Evolutionary conservation across 2,113 vertebrate species (phyloP).

Genomic region (Cavia aperea): DNA sequence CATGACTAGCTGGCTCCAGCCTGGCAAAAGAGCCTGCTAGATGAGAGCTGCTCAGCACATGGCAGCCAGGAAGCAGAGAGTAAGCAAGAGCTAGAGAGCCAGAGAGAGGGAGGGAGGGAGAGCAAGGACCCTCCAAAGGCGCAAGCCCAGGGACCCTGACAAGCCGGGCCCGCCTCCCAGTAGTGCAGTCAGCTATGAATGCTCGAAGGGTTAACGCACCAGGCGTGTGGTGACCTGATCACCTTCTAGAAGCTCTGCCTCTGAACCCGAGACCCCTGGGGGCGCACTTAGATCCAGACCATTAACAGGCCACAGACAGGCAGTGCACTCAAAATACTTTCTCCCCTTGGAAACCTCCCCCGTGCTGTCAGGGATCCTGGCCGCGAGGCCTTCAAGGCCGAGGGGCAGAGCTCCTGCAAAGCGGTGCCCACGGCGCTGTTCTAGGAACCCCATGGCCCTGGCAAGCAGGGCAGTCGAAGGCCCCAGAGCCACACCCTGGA

Average conservation of each 20-base stretch:
- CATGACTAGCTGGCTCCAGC: not conserved
- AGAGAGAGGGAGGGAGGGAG: not conserved
- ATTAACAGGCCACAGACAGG: too few species aligned
- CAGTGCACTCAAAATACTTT: not conserved
- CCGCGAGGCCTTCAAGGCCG: not conserved
- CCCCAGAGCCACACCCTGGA: too few species aligned
- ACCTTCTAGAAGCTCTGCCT: not conserved
- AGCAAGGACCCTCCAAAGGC: not conserved
- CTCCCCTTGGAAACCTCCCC: not conserved
- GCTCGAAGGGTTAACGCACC: not conserved
- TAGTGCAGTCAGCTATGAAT: not conserved
- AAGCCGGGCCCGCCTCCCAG: not conserved
- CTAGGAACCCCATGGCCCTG: not conserved
- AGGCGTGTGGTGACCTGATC: not conserved
- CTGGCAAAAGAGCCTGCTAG: not conserved
- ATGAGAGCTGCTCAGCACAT: not conserved
- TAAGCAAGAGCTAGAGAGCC: not conserved
- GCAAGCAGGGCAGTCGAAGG: not conserved
- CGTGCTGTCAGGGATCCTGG: not conserved
- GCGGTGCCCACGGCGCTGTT: rapidly evolving
- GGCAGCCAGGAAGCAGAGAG: not conserved
- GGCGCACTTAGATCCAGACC: not conserved
- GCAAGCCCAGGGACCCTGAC: not conserved
- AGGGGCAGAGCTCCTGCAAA: not conserved
- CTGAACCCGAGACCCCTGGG: not conserved